Evolutionary conservation across 2,888 invertebrate species (phyloP), one percentile per base, ranked within the genome.

Genomic region (Crepidodera aurea): DNA sequence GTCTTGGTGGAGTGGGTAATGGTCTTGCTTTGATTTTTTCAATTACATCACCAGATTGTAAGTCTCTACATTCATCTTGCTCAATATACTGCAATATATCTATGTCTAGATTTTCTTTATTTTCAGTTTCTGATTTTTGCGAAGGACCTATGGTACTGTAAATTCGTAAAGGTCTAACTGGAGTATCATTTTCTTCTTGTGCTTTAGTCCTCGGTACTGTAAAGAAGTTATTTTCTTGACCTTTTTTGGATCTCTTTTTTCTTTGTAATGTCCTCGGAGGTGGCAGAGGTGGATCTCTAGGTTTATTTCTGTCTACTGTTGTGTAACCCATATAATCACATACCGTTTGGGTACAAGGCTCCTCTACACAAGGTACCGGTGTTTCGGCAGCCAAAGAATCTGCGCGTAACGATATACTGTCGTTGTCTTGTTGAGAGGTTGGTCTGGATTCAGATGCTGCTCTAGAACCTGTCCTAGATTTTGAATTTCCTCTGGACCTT

Each of bases 21-120:
- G 94, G 94, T 66, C 94, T 85, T 70, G 90, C 89, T 81, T 92
- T 91, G 89, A 94, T 94, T 82, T 90, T 92, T 73, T 87, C 90
- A 1, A 93, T 84, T 40, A 92, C 84, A 64, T 89, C 90, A 6
- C 90, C 92, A 15, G 91, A 91, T 65, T 90, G 87, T 46, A 93
- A 81, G 73, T 88, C 85, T 71, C 87, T 86, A 84, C 87, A 87
- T 67, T 86, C 84, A 59, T 85, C 83, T 53, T 87, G 86, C 79
- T 88, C 88, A 39, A 85, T 85, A 71, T 88, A 88, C 51, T 87
- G 87, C 1, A 84, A 84, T 8, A 83, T 76, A 58, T 79, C 22
- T 57, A 78, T 76, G 42, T 78, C 48, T 57, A 78, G 75, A 51
- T 78, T 77, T 66, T 84, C 83, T 71, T 84, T 86, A 51, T 86